Evolutionary conservation across 1,140 invertebrate species (phyloP), one percentile per base, ranked within the genome.

Genomic region (Pygmarrhopalites habei): DNA sequence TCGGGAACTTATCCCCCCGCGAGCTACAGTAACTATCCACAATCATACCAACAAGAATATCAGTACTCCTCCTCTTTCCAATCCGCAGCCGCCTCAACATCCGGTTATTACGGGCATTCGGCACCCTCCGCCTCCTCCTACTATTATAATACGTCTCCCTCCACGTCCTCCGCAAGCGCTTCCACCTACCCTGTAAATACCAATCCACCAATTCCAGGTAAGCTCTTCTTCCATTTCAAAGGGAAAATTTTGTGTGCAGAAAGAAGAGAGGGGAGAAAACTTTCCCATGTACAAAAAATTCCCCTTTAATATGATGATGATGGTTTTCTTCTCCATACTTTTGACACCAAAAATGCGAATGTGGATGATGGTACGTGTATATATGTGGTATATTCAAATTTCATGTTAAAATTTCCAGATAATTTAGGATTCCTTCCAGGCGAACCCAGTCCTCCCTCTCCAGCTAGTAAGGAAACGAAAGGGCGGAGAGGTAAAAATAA

Each of bases 151-250:
- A 56, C 70, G 14, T 60, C 68, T 39, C 62, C 69, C 12, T 63
- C 60, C 21, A 64, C 70, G n/a, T 67, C 64, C 28, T 64, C 70
- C 58, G 60, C 71, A 41, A 70, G 66, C 15, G 65, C 72, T 46
- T 62, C 71, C 35, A 68, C 73, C 2, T 73, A 73, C 28, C 61
- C 73, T 26, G 64, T 71, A 62, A 61, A 67, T 23, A 66, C 66
- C 39, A 71, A 68, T 57, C 59, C 71, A 58, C 57, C 72, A 4
- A 73, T 70, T 46, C 60, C 70, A 68, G 69, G 66, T 69, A 64
- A 59, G 28, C n/a, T n/a, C n/a, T n/a, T n/a, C n/a, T n/a, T n/a
- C n/a, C n/a, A n/a, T n/a, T n/a, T n/a, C n/a, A n/a, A n/a, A n/a
- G n/a, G n/a, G n/a, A n/a, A n/a, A n/a, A n/a, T n/a, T n/a, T n/a